Evolutionary conservation across 1,140 invertebrate genomes (phyloP), one percentile per base, ranked within the genome.

Genomic region (Drosophila nebulosa): DNA sequence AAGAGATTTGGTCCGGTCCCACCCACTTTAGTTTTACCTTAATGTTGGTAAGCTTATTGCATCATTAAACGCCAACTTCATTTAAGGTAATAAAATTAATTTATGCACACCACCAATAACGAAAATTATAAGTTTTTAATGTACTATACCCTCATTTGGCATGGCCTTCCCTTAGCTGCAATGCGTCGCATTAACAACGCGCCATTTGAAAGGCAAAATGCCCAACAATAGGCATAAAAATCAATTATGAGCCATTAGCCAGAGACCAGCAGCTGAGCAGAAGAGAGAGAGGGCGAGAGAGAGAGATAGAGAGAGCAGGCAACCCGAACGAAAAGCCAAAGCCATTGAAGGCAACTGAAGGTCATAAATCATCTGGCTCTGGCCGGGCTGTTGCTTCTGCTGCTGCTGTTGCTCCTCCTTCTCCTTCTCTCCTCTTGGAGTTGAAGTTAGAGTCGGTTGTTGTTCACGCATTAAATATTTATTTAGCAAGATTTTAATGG

Each of bases 381-480:
- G 70, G 69, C 18, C 81, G 66, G 79, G 76, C 79, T 84, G 79
- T 85, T 85, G 80, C 80, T n/a, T n/a, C n/a, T n/a, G n/a, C n/a
- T n/a, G n/a, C n/a, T n/a, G n/a, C n/a, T n/a, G n/a, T n/a, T n/a
- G n/a, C n/a, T n/a, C n/a, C n/a, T n/a, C n/a, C n/a, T n/a, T n/a
- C n/a, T 62, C 59, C 64, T 30, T 27, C 50, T 50, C 52, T 67
- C 46, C 39, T 74, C 30, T 62, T 53, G 4, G 46, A 30, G 46
- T 26, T 16, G 24, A 27, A 24, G 9, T 42, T 10, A 36, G 24
- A 66, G 55, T 61, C 68, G 36, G 60, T 79, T 64, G 79, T 79
- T 85, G 76, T 84, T 85, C 80, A 77, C 80, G 80, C 80, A 84
- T 85, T 84, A 84, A 84, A 84, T 84, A 84, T 84, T 84, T 84